Evolutionary conservation across 2,888 invertebrate genomes (phyloP), one percentile per base, ranked within the genome.

Genomic region (Cerastis rubricosa): DNA sequence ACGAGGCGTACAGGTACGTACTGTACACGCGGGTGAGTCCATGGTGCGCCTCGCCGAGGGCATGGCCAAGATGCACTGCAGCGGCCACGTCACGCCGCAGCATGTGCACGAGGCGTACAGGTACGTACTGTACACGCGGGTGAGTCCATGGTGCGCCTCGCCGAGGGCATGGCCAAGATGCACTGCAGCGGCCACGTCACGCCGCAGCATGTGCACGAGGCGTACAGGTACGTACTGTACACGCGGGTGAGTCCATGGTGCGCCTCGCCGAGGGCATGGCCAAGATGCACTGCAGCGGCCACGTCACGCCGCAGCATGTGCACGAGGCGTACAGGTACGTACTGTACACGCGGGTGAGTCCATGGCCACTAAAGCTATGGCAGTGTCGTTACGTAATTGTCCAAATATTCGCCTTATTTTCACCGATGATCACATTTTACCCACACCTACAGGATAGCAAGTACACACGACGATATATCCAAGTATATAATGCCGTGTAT

Each of bases 211-310:
- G 35, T 35, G 35, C 35, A 35, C 35, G 35, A 35, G 35, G 35
- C 35, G 35, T 35, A 35, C 35, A 35, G 35, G 35, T 35, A 35
- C 35, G 35, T 35, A 35, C 35, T 35, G 35, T 35, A 35, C 35
- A 35, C 35, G 35, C 35, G 35, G 35, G 35, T 35, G 96, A 96
- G 94, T 95, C 95, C 84, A 98, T 99, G 98, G 98, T 99, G 90
- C 98, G 99, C 19, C 97, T 99, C 43, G 98, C 99, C 0, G 99
- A 99, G 96, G 99, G 98, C 45, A 98, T 99, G 97, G 99, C 99
- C 71, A 98, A 99, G 94, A 97, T 99, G 97, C 98, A 99, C 95
- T 99, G 99, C 94, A 98, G 98, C 86, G 99, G 99, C 72, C 98
- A 98, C 92, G 99, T 99, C 22, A 97, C 98, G 8, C 97, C 98